phyloP scores from a whole-genome alignment of 2,797 vertebrate species.

The Euphonia xanthogaster region DNA sequence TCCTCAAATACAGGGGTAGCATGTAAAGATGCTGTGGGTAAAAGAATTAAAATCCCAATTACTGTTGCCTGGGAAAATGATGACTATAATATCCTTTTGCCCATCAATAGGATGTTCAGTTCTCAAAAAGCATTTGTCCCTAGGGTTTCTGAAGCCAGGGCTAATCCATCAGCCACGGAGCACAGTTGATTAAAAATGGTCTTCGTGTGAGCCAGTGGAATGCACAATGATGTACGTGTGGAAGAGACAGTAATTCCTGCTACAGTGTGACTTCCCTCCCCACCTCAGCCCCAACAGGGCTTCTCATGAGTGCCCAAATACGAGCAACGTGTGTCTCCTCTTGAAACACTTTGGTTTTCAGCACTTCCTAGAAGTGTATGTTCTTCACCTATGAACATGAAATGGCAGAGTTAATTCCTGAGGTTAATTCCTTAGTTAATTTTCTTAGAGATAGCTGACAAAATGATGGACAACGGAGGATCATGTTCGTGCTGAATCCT shows the following conservation, averaged over 20 bases:
- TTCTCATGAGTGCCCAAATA: neutral
- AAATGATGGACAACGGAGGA: neutral
- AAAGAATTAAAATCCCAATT: conserved; percentile 38
- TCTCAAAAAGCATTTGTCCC: conserved; percentile 31
- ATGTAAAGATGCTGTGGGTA: neutral
- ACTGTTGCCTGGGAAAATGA: conserved; percentile 16
- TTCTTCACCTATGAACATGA: neutral
- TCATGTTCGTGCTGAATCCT: neutral
- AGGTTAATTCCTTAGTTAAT: neutral
- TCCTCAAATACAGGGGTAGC: neutral
- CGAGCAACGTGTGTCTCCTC: neutral
- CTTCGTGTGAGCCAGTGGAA: neutral
- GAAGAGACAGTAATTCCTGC: neutral
- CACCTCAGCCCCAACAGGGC: neutral
- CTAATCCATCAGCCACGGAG: neutral
- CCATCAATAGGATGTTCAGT: conserved; percentile 23
- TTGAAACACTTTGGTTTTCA: neutral
- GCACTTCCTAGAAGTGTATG: neutral
- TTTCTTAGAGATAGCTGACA: neutral
- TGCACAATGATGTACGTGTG: neutral
- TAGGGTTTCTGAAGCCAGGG: conserved; percentile 13
- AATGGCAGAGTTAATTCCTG: neutral
- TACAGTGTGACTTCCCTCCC: neutral
- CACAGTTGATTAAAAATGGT: neutral
- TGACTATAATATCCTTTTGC: conserved; percentile 20